These are phyloP conservation scores for Diachasmimorpha longicaudata DNA, from an alignment of 1,140 invertebrate genomes.

Conservation along the genomic window DNA sequence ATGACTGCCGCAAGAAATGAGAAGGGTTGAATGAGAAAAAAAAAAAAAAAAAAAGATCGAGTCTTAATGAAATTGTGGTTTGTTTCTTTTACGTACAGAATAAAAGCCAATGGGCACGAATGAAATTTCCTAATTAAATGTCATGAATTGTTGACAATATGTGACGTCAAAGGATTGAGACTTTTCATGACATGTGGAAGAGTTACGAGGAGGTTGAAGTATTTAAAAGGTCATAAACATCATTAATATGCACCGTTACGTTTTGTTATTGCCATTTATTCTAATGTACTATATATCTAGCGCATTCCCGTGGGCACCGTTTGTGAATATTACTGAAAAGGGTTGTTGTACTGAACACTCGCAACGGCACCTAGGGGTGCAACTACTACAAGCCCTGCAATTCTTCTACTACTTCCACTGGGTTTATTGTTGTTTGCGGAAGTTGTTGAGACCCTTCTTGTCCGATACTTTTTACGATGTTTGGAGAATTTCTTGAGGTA, in stretches of 20 bases:
- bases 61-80: slow-evolving; percentile 24
- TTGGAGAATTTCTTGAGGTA: not conserved
- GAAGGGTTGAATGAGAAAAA: slow-evolving; percentile 14
- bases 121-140: not conserved
- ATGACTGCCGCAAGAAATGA: slow-evolving; percentile 6
- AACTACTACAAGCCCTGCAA: slow-evolving; percentile 33
- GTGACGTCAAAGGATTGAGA: not conserved
- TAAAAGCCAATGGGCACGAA: not conserved
- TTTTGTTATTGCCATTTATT: slow-evolving; percentile 56
- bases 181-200: not conserved
- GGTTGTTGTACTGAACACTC: slow-evolving; percentile 51
- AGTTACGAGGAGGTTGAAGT: not conserved
- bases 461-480: slow-evolving; percentile 22
- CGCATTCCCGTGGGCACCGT: slow-evolving; percentile 56
- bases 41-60: no score
- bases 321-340: slow-evolving; percentile 60
- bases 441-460: slow-evolving; percentile 10
- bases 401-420: not conserved
- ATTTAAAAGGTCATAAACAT: slow-evolving; percentile 39
- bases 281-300: slow-evolving; percentile 47
- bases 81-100: not conserved
- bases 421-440: slow-evolving; percentile 41
- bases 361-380: slow-evolving; percentile 58
- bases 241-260: slow-evolving; percentile 41
- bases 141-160: not conserved